phyloP scores from a whole-genome alignment of 2,797 vertebrate genomes.

The Danionella dracula region DNA sequence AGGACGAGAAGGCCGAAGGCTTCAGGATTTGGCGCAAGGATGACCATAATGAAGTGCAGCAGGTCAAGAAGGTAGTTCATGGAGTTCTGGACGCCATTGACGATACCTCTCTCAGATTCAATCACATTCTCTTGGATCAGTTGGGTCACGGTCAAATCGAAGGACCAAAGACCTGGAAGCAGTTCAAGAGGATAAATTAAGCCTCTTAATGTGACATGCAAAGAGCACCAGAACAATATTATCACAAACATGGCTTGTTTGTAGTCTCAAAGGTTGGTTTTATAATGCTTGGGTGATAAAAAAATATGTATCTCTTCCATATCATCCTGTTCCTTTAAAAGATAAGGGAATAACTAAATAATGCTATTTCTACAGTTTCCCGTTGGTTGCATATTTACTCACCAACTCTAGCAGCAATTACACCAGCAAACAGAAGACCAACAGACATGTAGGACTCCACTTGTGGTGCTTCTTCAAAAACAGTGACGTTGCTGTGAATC shows the following conservation, averaged over 20 bases:
- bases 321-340: too few relatives aligned
- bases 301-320: too few relatives aligned
- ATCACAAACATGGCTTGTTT: too few relatives aligned
- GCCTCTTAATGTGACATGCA: slow-evolving; percentile 44
- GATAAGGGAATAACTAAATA: slow-evolving; percentile 2
- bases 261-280: slow-evolving; percentile 62
- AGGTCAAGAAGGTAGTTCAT: slow-evolving; percentile 80
- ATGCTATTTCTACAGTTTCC: too few relatives aligned
- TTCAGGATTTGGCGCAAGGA: slow-evolving; percentile 66
- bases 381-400: slow-evolving; percentile 47
- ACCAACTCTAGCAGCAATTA: slow-evolving; percentile 77
- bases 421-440: slow-evolving; percentile 74
- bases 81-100: slow-evolving; percentile 76
- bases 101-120: slow-evolving; percentile 71
- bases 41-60: slow-evolving; percentile 71
- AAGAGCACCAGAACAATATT: too few relatives aligned
- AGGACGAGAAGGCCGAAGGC: slow-evolving; percentile 70
- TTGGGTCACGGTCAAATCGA: slow-evolving; percentile 73
- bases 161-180: slow-evolving; percentile 69
- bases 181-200: background rate
- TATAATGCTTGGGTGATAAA: slow-evolving; percentile 43
- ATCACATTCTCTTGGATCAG: slow-evolving; percentile 74
- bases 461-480: slow-evolving; percentile 70
- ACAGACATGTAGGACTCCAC: slow-evolving; percentile 74
- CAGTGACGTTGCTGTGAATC: slow-evolving; percentile 76